A percentile compares a stretch with the other conserved stretches of the same genome.
Conservation (phyloP, 2,797 vertebrate species). For the Mormyrops attenuatus region DNA sequence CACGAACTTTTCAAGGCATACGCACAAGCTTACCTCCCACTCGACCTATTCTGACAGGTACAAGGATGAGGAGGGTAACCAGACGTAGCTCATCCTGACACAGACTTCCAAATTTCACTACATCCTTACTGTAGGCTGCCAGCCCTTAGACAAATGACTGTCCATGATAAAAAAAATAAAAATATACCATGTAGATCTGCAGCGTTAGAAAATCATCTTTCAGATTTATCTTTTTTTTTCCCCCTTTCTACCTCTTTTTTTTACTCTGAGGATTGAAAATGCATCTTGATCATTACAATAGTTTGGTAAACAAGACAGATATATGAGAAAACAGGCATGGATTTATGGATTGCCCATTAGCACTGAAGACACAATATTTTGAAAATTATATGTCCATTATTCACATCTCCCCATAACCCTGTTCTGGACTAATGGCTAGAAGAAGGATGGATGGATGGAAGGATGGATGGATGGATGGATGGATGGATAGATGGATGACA, state of each 20-base stretch:
- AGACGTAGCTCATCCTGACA: not conserved
- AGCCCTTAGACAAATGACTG: conserved; percentile 1
- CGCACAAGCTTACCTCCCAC: not conserved
- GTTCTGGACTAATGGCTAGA: not conserved
- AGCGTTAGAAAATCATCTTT: not conserved
- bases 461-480: not conserved
- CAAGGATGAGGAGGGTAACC: not conserved
- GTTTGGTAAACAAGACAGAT: not conserved
- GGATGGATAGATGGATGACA: not conserved
- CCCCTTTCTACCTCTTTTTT: not conserved
- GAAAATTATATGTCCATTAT: not conserved
- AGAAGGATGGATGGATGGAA: not conserved
- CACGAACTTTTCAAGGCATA: conserved; percentile 3
- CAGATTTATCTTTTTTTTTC: not conserved
- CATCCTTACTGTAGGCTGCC: not conserved
- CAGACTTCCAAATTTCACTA: not conserved
- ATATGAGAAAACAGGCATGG: not conserved
- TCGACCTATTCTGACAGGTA: not conserved
- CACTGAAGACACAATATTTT: not conserved
- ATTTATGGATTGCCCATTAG: not conserved
- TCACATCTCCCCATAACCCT: not conserved
- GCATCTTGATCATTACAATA: not conserved
- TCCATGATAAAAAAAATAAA: not conserved
- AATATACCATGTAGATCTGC: not conserved
- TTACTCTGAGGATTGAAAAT: not conserved